These are phyloP conservation scores for Hippopotamyrus pictus DNA, from an alignment of 2,797 vertebrate genomes.

Conservation along the genomic window DNA sequence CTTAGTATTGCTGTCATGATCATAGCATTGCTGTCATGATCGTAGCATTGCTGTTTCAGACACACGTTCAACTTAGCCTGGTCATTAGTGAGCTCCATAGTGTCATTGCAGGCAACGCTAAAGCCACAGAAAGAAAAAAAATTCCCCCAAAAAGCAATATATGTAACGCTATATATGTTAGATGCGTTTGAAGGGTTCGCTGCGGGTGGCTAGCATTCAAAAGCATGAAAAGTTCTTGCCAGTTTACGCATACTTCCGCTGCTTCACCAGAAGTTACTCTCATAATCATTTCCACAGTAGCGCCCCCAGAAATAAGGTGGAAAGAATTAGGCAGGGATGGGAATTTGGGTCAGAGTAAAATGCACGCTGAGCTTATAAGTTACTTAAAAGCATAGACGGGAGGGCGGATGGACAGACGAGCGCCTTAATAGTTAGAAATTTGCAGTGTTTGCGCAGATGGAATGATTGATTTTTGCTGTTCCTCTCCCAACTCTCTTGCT, in stretches of 20 bases:
- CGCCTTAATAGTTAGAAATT: not conserved
- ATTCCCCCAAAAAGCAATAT: not conserved
- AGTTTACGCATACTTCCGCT: not conserved
- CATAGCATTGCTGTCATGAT: not conserved
- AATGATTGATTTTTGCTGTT: not conserved
- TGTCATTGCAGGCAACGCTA: not conserved
- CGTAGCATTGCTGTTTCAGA: not conserved
- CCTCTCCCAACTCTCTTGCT: not conserved
- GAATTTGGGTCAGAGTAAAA: not conserved
- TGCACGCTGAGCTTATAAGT: not conserved
- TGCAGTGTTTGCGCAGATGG: not conserved
- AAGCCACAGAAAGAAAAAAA: not conserved
- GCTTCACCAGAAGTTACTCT: not conserved
- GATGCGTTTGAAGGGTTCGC: not conserved
- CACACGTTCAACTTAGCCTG: not conserved
- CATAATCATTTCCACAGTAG: not conserved
- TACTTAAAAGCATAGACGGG: not conserved
- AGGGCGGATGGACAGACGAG: not conserved
- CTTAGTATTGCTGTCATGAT: too few species aligned
- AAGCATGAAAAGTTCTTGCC: not conserved
- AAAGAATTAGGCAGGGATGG: not conserved
- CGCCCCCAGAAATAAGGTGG: not conserved
- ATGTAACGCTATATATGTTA: not conserved
- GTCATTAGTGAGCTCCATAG: not conserved
- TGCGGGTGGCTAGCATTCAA: not conserved